Conservation (phyloP, 2,113 vertebrate genomes). For the Chaetorhynchus papuensis region DNA sequence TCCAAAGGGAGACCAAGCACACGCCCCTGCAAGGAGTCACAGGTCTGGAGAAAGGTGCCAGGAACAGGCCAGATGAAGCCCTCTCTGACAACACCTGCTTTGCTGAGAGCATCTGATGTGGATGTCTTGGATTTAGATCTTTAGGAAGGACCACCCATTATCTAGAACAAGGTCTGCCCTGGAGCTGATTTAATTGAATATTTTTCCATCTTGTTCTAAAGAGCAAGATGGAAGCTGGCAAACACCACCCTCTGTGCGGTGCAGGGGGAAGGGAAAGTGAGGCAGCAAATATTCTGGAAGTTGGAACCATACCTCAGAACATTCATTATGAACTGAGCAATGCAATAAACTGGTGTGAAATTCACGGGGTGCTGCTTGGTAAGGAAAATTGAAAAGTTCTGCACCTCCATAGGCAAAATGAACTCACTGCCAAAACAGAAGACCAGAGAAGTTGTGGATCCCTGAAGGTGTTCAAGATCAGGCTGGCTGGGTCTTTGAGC, state of each 20-base stretch:
- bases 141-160: accelerated
- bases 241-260: neutral
- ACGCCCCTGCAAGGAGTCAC: neutral
- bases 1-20: neutral
- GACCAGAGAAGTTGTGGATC: neutral
- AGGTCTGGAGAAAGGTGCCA: accelerated
- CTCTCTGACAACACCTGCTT: neutral
- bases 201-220: neutral
- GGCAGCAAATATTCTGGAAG: neutral
- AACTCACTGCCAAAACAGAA: neutral
- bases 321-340: neutral
- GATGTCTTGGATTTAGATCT: neutral
- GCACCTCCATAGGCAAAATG: neutral
- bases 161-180: neutral
- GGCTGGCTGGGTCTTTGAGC: neutral
- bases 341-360: neutral
- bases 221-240: neutral
- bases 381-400: neutral
- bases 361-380: neutral
- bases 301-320: neutral
- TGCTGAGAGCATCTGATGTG: neutral
- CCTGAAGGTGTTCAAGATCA: neutral
- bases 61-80: neutral
- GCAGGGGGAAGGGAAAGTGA: neutral
- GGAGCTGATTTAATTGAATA: neutral